Base-by-base conservation (phyloP, 1,140 invertebrate species). In the Catajapyx aquilonaris region DNA sequence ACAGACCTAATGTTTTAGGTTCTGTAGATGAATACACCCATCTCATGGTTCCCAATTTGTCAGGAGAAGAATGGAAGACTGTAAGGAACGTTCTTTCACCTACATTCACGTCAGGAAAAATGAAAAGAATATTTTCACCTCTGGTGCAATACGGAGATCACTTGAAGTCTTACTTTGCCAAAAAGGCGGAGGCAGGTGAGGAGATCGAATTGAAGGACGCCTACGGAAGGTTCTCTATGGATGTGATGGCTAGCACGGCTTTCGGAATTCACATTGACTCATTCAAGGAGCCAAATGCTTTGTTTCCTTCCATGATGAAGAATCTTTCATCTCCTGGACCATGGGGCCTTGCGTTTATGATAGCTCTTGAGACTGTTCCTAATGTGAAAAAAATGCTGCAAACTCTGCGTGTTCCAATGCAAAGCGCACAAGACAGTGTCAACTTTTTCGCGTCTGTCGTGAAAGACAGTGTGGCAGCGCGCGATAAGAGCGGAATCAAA, bases 31-130 rank as follows among this genome's bases (percentile, higher is more conserved):
- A 32, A 2, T 10, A 13, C n/a, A 36, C 41, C 13, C 5, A 5
- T 5, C 35, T 34, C 15, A 43, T 45, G 38, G 11, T 45, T 0
- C 23, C 35, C 9, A 28, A 2, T 11, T 28, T 18, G 20, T 23
- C 23, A 22, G 38, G 33, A 0, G 5, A 44, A n/a, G 11, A 40
- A 2, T 44, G 45, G 40, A 44, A 39, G 20, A 22, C 35, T 9
- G 5, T 39, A 19, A 22, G 43, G 15, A 16, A 20, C 1, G 34
- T 20, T 4, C 25, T 41, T 18, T 20, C 13, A 20, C 42, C 42
- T 2, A 30, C 31, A 4, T 43, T 43, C 19, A 33, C 34, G 15
- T 28, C 23, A 9, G 37, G 36, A 13, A 42, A 43, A 38, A 42
- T 45, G 5, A 34, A 37, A 9, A 18, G 35, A 13, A 37, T 45